Base-by-base conservation (phyloP, 2,888 invertebrate genomes). In the Dryobota labecula region DNA sequence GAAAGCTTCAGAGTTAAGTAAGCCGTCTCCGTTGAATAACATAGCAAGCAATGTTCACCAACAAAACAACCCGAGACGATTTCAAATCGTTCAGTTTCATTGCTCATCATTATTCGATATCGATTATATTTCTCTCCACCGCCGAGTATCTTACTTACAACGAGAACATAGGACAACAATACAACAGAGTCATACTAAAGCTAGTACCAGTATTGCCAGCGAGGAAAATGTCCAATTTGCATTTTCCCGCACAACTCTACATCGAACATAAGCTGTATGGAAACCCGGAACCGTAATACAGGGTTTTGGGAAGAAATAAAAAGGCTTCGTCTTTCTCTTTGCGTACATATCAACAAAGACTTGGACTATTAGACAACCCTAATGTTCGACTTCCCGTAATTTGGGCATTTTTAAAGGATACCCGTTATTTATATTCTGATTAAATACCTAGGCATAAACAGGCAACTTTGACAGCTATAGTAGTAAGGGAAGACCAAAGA, bases 201-300 rank as follows among this genome's bases (percentile, higher is more conserved):
- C 66, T 64, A 67, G 56, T 53, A 64, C 56, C 49, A 65, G 64
- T 73, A 78, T 75, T 57, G 43, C 74, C 11, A 53, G 67, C 47
- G 47, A 79, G 60, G 53, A 62, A 75, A 70, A 80, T 43, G 61
- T 71, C 67, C 76, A 71, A 75, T 79, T 79, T 79, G 67, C 80
- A 79, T 79, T 75, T 79, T 62, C 53, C 67, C 70, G 30, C 43
- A 75, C 67, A 75, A 65, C 67, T 79, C 43, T 65, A 58, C 68
- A 57, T 8, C 27, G 41, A 56, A 74, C 45, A n/a, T n/a, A 64
- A 60, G 56, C 43, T 65, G 38, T 70, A 64, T 70, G 33, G 45
- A 75, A 74, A 70, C 65, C 60, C 51, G 27, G 33, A 65, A 66
- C 56, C 47, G 70, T 75, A 79, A 75, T 76, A 68, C 54, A 38